phyloP scores from a whole-genome alignment of 1,140 invertebrate species.

The Drosophila pandora region DNA sequence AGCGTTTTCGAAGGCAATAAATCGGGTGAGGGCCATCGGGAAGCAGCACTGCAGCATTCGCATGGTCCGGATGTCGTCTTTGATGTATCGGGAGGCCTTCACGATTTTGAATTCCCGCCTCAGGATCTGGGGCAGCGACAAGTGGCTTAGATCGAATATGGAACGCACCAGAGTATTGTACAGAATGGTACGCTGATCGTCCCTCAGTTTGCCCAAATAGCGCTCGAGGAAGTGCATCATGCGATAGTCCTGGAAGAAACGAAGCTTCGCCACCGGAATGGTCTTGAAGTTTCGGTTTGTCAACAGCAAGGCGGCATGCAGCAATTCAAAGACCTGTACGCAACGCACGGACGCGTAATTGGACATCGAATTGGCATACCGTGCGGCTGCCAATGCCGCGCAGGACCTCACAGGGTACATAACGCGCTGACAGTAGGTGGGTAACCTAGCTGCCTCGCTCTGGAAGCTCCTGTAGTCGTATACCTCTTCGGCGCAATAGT shows the following conservation, averaged over 20 bases:
- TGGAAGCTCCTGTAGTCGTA: not conserved
- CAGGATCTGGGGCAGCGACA: not conserved
- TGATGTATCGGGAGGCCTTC: not conserved
- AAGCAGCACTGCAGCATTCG: not conserved
- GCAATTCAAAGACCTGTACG: not conserved
- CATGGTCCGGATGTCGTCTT: not conserved
- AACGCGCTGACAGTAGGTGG: not conserved
- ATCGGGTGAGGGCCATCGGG: not conserved
- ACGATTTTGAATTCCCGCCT: not conserved
- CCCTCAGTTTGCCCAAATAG: not conserved
- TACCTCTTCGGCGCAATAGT: not conserved
- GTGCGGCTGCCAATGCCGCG: not conserved
- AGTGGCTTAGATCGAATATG: not conserved
- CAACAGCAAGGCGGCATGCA: not conserved
- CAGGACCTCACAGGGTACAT: not conserved
- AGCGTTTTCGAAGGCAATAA: not conserved
- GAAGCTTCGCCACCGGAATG: not conserved
- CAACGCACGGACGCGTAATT: not conserved
- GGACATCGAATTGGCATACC: not conserved
- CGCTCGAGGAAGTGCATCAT: not conserved
- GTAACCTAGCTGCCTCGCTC: not conserved
- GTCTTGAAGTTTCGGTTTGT: not conserved
- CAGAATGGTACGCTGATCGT: not conserved
- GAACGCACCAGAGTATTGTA: not conserved
- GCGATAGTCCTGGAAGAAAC: not conserved